Percentiles rank a stretch among this genome's conserved stretches.
phyloP scores from a whole-genome alignment of 2,888 invertebrate species.

The Drepana falcataria region DNA sequence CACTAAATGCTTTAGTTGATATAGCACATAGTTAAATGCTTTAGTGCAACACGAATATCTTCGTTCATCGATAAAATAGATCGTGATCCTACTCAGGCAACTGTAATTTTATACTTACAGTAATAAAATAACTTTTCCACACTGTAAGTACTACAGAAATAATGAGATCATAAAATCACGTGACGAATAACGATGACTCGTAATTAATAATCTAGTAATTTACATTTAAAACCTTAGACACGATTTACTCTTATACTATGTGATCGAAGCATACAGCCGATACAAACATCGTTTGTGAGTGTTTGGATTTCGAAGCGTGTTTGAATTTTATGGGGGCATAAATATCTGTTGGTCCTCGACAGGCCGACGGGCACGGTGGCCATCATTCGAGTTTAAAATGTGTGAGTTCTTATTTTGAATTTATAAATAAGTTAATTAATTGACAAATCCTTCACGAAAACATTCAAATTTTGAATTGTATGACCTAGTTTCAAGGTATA shows the following conservation, averaged over 20 bases:
- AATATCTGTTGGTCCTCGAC: slow-evolving; percentile 48
- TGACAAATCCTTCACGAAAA: too few relatives aligned
- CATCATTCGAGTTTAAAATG: slow-evolving; percentile 2
- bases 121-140: not conserved
- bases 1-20: too few relatives aligned
- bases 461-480: too few relatives aligned
- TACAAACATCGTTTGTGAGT: slow-evolving; percentile 48
- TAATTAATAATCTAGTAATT: slow-evolving; percentile 15
- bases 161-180: not conserved
- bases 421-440: too few relatives aligned
- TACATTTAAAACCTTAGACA: slow-evolving; percentile 16
- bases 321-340: slow-evolving; percentile 68
- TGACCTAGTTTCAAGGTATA: too few relatives aligned
- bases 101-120: not conserved
- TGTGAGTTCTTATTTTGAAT: slow-evolving; percentile 2
- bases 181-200: not conserved
- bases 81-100: not conserved
- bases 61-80: not conserved
- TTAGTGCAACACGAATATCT: not conserved
- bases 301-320: slow-evolving; percentile 50
- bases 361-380: slow-evolving; percentile 5
- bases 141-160: not conserved
- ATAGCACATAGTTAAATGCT: too few relatives aligned
- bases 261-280: slow-evolving; percentile 60
- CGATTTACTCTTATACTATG: slow-evolving; percentile 48